A percentile compares a stretch with the other conserved stretches of the same genome.
Conservation (phyloP, 2,888 invertebrate species). For the Catocala sponsa region DNA sequence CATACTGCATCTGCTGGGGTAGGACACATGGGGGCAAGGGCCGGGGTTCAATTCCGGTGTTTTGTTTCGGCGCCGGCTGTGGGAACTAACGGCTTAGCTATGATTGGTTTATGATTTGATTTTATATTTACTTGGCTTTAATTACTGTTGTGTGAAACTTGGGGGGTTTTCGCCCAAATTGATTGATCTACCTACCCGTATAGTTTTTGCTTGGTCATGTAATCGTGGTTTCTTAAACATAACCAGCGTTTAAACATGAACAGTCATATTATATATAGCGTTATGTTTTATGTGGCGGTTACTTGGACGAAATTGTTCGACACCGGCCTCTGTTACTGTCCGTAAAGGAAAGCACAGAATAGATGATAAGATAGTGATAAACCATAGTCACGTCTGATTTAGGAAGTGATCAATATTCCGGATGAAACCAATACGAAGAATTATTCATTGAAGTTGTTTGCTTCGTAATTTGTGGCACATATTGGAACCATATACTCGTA, state of each 20-base stretch:
- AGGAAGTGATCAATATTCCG: slow-evolving; percentile 21
- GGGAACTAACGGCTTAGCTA: slow-evolving; percentile 69
- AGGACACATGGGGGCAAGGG: slow-evolving; percentile 63
- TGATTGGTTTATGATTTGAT: slow-evolving; percentile 82
- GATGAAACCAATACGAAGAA: slow-evolving; percentile 14
- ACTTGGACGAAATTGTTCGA: not conserved
- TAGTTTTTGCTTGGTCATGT: slow-evolving; percentile 12
- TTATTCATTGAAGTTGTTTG: not conserved
- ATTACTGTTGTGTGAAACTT: slow-evolving; percentile 41
- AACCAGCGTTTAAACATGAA: not conserved
- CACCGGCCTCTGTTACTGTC: not conserved
- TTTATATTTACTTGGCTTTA: slow-evolving; percentile 58
- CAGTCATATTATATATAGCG: not conserved
- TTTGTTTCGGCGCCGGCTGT: slow-evolving; percentile 75
- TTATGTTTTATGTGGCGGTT: not conserved
- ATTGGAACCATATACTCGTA: not conserved
- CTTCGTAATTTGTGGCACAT: not conserved
- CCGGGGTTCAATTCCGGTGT: slow-evolving; percentile 80
- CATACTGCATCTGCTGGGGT: slow-evolving; percentile 79
- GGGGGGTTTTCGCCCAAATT: slow-evolving; percentile 32
- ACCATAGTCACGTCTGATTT: slow-evolving; percentile 16
- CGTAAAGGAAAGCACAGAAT: slow-evolving; percentile 10
- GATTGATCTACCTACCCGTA: slow-evolving; percentile 43
- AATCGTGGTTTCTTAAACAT: not conserved
- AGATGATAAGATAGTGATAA: slow-evolving; percentile 13